Percentiles rank a stretch among this genome's conserved stretches.
These are phyloP conservation scores for Hystrix cristata DNA, from an alignment of 2,113 vertebrate species.

Conservation along the genomic window DNA sequence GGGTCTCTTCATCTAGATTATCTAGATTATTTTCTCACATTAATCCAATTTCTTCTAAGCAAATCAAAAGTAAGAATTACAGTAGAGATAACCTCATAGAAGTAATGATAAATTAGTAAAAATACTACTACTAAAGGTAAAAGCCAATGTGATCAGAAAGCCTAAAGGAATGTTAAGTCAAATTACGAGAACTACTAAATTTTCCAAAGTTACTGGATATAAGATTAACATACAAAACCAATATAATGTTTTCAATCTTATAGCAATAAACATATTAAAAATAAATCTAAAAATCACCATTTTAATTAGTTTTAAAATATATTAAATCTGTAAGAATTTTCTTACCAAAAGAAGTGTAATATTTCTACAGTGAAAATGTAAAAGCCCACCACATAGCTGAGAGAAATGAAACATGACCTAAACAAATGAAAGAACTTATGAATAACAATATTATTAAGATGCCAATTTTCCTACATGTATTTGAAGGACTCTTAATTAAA, in stretches of 20 bases:
- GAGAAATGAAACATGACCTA: neutral
- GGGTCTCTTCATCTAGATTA: constrained; percentile 4
- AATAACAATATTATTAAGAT: constrained; percentile 24
- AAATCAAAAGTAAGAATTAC: neutral
- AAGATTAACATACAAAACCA: neutral
- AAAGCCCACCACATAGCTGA: neutral
- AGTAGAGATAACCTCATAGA: neutral
- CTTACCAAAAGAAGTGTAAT: neutral
- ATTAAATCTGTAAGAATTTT: constrained; percentile 6
- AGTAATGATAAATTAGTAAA: neutral
- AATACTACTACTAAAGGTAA: neutral
- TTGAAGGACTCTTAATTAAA: neutral
- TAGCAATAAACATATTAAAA: neutral
- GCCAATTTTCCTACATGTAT: neutral
- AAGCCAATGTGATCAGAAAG: neutral
- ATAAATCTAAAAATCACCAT: constrained; percentile 10
- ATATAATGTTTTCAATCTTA: constrained; percentile 11
- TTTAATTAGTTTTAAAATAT: neutral
- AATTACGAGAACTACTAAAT: neutral
- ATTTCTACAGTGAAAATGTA: neutral
- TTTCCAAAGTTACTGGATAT: neutral
- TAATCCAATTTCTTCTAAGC: neutral
- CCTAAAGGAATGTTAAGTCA: neutral
- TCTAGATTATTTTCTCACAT: neutral
- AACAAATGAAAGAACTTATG: neutral